Evolutionary conservation across 2,888 invertebrate genomes (phyloP).

Genomic region (Oxytorus armatus): DNA sequence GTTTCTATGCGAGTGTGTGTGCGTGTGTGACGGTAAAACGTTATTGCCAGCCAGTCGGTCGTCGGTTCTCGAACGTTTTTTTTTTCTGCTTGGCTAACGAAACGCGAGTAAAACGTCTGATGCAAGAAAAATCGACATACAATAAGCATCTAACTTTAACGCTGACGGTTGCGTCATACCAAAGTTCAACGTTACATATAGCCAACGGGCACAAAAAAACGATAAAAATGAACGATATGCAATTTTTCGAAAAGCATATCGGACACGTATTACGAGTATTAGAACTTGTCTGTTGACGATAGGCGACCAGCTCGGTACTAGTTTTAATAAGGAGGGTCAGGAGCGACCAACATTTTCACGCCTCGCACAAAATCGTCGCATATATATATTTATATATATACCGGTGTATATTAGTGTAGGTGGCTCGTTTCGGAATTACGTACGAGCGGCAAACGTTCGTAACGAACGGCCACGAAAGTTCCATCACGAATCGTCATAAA

Average conservation of each 20-base stretch:
- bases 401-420: too few species aligned
- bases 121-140: constrained; percentile 47
- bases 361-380: too few species aligned
- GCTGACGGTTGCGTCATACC: too few species aligned
- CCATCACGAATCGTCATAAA: too few species aligned
- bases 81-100: constrained; percentile 13
- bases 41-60: constrained; percentile 33
- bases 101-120: constrained; percentile 32
- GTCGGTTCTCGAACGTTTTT: constrained; percentile 6
- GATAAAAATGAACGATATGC: constrained; percentile 2
- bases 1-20: neutral
- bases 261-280: too few species aligned
- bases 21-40: constrained; percentile 4
- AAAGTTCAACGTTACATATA: constrained; percentile 48
- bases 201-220: neutral
- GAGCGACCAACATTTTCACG: neutral
- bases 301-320: constrained; percentile 12
- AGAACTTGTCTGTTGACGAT: too few species aligned
- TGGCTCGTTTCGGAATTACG: too few species aligned
- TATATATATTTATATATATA: too few species aligned
- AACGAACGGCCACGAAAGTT: too few species aligned
- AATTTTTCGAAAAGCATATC: neutral
- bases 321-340: constrained; percentile 49
- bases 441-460: too few species aligned
- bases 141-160: constrained; percentile 20